A percentile compares a stretch with the other conserved stretches of the same genome.
These are phyloP conservation scores for Sarcophaga subvicina DNA, from an alignment of 2,888 invertebrate genomes.

Conservation along the genomic window DNA sequence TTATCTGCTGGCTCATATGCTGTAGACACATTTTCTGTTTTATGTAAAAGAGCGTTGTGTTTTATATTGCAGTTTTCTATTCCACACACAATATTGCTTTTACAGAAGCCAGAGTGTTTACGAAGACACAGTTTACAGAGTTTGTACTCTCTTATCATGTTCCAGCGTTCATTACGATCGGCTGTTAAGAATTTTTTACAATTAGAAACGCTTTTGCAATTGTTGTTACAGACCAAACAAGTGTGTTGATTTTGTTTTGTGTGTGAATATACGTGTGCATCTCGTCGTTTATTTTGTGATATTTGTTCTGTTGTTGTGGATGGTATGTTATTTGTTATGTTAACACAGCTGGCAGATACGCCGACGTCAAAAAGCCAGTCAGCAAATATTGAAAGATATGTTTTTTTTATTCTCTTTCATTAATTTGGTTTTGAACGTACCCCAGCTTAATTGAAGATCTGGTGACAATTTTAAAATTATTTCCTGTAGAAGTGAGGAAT, in stretches of 20 bases:
- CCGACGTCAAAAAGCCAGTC: not conserved
- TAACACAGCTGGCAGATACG: slow-evolving; percentile 25
- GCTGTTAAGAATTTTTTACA: slow-evolving; percentile 32
- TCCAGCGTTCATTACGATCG: slow-evolving; percentile 48
- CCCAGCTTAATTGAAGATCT: slow-evolving; percentile 45
- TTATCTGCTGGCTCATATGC: no score
- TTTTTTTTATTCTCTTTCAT: slow-evolving; percentile 36
- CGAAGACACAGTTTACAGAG: slow-evolving; percentile 49
- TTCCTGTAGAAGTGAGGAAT: slow-evolving; percentile 1
- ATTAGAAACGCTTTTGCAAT: slow-evolving; percentile 6
- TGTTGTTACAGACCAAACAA: slow-evolving; percentile 16
- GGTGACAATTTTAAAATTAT: slow-evolving; percentile 44
- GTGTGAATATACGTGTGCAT: not conserved
- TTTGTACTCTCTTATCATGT: slow-evolving; percentile 32
- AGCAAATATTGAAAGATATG: slow-evolving; percentile 24
- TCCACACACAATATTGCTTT: slow-evolving; percentile 35
- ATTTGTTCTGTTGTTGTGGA: no score
- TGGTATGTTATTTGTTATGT: not conserved
- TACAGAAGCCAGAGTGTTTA: slow-evolving; percentile 35
- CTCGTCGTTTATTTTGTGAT: not conserved
- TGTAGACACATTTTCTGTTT: not conserved
- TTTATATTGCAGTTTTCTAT: slow-evolving; percentile 48
- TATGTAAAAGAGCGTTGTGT: slow-evolving; percentile 50
- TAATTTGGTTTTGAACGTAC: slow-evolving; percentile 26
- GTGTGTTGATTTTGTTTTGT: slow-evolving; percentile 10